Conservation (phyloP, 2,888 invertebrate genomes). For the Lasioglossum zephyrum region DNA sequence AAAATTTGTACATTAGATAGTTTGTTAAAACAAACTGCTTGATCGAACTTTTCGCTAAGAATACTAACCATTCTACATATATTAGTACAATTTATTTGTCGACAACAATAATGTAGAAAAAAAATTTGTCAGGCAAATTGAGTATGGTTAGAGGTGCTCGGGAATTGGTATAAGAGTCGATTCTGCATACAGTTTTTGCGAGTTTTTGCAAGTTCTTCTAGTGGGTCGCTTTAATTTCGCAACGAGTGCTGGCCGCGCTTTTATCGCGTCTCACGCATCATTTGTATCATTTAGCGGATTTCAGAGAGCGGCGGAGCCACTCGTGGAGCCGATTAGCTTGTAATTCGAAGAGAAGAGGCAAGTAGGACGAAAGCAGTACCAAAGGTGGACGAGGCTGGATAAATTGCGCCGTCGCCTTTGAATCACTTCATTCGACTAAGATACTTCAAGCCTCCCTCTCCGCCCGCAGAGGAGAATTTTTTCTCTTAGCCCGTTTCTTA, state of each 20-base stretch:
- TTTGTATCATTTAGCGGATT: not conserved
- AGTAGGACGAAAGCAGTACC: not conserved
- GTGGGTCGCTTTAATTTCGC: not conserved
- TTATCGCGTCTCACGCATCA: slow-evolving; percentile 4
- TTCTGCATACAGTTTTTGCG: not conserved
- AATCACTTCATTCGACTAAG: slow-evolving; percentile 7
- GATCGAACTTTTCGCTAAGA: too few species aligned
- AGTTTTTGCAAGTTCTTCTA: not conserved
- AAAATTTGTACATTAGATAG: too few species aligned
- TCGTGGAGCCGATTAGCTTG: not conserved
- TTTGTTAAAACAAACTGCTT: too few species aligned
- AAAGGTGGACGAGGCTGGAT: slow-evolving; percentile 4
- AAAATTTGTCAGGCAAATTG: not conserved
- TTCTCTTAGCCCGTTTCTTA: not conserved
- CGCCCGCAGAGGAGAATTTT: not conserved
- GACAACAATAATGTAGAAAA: too few species aligned
- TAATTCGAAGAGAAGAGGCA: not conserved
- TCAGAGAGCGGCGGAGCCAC: not conserved
- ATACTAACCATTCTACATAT: too few species aligned
- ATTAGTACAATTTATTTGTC: too few species aligned
- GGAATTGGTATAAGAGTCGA: not conserved
- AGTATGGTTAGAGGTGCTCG: too few species aligned
- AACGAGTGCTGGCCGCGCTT: not conserved
- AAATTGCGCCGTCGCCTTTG: slow-evolving; percentile 7
- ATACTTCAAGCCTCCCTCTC: not conserved